Percentiles rank a stretch among this genome's conserved stretches.
phyloP scores from a whole-genome alignment of 2,888 invertebrate species.

The Unio pictorum region DNA sequence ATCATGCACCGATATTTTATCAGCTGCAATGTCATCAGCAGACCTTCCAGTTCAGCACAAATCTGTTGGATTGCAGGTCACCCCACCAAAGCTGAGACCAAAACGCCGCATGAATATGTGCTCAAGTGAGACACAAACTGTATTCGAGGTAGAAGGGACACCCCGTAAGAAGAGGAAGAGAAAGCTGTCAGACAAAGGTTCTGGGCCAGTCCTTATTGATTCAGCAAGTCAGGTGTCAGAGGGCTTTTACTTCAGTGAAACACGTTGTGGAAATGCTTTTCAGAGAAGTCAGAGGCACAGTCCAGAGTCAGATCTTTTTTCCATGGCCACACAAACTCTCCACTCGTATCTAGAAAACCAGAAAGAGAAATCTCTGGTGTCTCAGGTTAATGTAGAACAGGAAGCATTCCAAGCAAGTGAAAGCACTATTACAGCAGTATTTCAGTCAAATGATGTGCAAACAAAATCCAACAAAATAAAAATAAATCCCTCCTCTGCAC shows the following conservation, averaged over 20 bases:
- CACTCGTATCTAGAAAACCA: slow-evolving; percentile 32
- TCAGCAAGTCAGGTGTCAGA: slow-evolving; percentile 22
- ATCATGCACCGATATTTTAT: slow-evolving; percentile 50
- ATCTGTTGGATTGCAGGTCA: slow-evolving; percentile 52
- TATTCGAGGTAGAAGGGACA: background rate
- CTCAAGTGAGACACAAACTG: slow-evolving; percentile 31
- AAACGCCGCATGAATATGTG: slow-evolving; percentile 8
- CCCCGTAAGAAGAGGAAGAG: too few relatives aligned
- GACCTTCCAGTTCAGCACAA: slow-evolving; percentile 49
- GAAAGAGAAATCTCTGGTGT: slow-evolving; percentile 6
- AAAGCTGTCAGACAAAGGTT: too few relatives aligned
- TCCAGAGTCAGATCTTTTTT: slow-evolving; percentile 8
- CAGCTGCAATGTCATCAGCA: slow-evolving; percentile 54
- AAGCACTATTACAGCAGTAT: too few relatives aligned
- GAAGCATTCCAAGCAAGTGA: too few relatives aligned
- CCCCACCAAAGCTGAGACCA: slow-evolving; percentile 22
- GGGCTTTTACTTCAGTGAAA: slow-evolving; percentile 9
- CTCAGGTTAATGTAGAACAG: too few relatives aligned
- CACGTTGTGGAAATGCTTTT: slow-evolving; percentile 19
- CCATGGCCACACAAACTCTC: slow-evolving; percentile 40
- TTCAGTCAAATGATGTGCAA: too few relatives aligned
- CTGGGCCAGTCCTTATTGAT: slow-evolving; percentile 15
- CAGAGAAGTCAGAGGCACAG: slow-evolving; percentile 30
- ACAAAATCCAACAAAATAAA: too few relatives aligned
- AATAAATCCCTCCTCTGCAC: too few relatives aligned